phyloP scores from a whole-genome alignment of 1,140 invertebrate genomes.

The Whitmania pigra region DNA sequence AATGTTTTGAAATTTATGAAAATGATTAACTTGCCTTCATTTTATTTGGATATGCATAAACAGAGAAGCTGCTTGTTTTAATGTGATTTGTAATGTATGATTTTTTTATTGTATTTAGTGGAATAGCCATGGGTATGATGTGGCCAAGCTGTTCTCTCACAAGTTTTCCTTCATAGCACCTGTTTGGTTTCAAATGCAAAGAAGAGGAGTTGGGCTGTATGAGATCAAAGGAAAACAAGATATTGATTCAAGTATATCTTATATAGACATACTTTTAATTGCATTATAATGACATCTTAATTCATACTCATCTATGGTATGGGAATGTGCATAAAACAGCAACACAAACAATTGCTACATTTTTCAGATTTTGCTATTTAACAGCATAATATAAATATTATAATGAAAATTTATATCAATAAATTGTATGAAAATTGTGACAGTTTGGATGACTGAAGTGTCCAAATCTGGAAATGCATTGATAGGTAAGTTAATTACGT shows the following conservation, averaged over 20 bases:
- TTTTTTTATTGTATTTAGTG: slow-evolving; percentile 47
- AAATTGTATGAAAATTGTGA: too few relatives aligned
- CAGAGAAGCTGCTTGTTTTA: too few relatives aligned
- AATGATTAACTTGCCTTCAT: too few relatives aligned
- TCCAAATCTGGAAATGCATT: slow-evolving; percentile 39
- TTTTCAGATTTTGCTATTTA: too few relatives aligned
- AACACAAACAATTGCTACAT: too few relatives aligned
- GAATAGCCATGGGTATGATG: slow-evolving; percentile 85
- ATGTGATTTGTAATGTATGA: too few relatives aligned
- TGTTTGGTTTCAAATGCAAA: slow-evolving; percentile 76
- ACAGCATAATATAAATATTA: too few relatives aligned
- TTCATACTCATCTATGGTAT: too few relatives aligned
- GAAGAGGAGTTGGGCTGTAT: slow-evolving; percentile 45
- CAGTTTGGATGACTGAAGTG: slow-evolving; percentile 53
- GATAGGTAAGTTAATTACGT: slow-evolving; percentile 34
- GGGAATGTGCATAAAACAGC: too few relatives aligned
- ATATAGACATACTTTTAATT: background rate
- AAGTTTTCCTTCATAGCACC: slow-evolving; percentile 85
- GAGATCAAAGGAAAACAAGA: slow-evolving; percentile 47
- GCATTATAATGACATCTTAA: slow-evolving; percentile 21
- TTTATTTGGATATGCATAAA: too few relatives aligned
- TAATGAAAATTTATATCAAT: too few relatives aligned
- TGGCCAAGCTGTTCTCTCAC: slow-evolving; percentile 72
- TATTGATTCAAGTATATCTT: slow-evolving; percentile 51
- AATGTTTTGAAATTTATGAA: background rate